phyloP scores from a whole-genome alignment of 1,140 invertebrate genomes.

The Drosophila yakuba region DNA sequence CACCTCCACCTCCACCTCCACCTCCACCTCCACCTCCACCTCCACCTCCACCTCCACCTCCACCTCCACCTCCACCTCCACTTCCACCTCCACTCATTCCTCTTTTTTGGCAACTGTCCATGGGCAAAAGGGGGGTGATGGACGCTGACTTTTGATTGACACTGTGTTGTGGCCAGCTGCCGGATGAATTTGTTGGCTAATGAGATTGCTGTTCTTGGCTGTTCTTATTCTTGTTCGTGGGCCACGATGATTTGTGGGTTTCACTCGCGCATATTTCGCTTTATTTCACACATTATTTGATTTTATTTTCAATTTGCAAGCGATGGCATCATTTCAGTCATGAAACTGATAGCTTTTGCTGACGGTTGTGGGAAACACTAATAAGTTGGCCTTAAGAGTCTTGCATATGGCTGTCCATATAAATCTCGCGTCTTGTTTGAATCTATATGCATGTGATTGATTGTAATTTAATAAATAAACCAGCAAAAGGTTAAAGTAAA shows the following conservation, averaged over 20 bases:
- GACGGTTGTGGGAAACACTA: not conserved
- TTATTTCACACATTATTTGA: constrained; percentile 1
- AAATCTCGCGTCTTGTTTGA: too few species aligned
- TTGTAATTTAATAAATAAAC: not conserved
- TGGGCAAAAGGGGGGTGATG: not conserved
- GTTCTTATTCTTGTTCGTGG: not conserved
- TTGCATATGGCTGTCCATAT: too few species aligned
- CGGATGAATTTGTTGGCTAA: constrained; percentile 52
- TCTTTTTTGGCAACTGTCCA: constrained; percentile 32
- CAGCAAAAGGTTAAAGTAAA: not conserved
- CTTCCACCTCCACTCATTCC: too few species aligned
- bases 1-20: too few species aligned
- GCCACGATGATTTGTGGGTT: constrained; percentile 29
- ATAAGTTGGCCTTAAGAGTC: not conserved
- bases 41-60: too few species aligned
- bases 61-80: too few species aligned
- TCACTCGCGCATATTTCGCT: constrained; percentile 1
- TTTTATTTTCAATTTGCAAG: constrained; percentile 32
- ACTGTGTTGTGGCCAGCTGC: constrained; percentile 68
- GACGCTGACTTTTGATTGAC: constrained; percentile 63
- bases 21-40: too few species aligned
- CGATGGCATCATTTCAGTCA: constrained; percentile 42
- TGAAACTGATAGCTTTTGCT: constrained; percentile 29
- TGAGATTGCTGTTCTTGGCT: constrained; percentile 41
- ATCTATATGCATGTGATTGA: too few species aligned